Evolutionary conservation across 2,113 vertebrate species (phyloP), one percentile per base, ranked within the genome.

Genomic region (Mungos mungo): DNA sequence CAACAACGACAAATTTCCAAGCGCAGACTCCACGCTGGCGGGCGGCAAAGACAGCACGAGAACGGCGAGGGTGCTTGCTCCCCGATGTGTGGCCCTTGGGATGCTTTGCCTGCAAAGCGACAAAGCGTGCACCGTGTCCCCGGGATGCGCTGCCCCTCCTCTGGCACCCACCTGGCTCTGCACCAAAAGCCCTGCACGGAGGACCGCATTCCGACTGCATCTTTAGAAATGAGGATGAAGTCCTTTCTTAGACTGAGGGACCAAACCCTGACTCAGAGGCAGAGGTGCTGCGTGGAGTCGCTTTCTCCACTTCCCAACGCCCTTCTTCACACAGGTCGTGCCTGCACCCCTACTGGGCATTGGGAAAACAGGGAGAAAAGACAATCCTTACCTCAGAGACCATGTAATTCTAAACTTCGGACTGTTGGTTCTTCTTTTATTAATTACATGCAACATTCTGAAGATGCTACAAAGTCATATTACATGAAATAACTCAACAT

Each of bases 11-110:
- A n/a, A 25, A 29, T 31, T 54, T 47, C 47, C 68, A 47, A 18
- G 27, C 4, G 29, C 54, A 66, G 50, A 50, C 10, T 18, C 29
- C 23, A 41, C 38, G 4, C 57, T 16, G 47, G 41, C 1, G 0
- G 9, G 21, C n/a, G 52, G 50, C 38, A 21, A 15, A 3, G 15
- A 10, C 11, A 33, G n/a, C 50, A 0, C 9, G 41, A 6, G 45
- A 18, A 16, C 25, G 1, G 18, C 13, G 7, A 38, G 10, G 18
- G 27, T 77, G 31, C 13, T 2, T 47, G 45, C 45, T 47, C 45
- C 1, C 23, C 1, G 12, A 45, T 29, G 3, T 11, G 33, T 33
- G 2, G 1, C 27, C 25, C 7, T 5, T 4, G 0, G n/a, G 25
- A 3, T 0, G 10, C 31, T 31, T 1, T 0, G 3, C 13, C 33